Evolutionary conservation across 2,888 invertebrate genomes (phyloP), one percentile per base, ranked within the genome.

Genomic region (Thereva nobilitata): DNA sequence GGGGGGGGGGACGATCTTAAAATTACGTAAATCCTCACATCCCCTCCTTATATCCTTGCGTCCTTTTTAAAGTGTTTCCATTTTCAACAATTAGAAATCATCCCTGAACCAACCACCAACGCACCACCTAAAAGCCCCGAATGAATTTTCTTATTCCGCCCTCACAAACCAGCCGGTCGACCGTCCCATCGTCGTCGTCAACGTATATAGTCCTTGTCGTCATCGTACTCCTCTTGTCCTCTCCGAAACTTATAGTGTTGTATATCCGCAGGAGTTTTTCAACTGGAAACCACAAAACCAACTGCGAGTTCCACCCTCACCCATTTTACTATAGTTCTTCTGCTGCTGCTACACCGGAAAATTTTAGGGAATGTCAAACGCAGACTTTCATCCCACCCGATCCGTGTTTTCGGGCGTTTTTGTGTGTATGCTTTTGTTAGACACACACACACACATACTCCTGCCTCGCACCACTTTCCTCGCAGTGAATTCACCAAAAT

Each of bases 271-370:
- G 23, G 50, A 61, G 61, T 61, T 50, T 61, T 61, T 61, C 61
- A 50, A 61, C 61, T 61, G 50, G 40, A 61, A 61, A 61, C 61
- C 61, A 45, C 61, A 49, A 50, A 61, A 61, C 61, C 40, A 9
- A 49, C 12, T 49, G 41, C 40, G 41, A 41, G n/a, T 45, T 50
- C 34, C 12, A 40, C 10, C 41, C 50, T 50, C 50, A 38, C 45
- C 34, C 34, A 4, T 35, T 40, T 45, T 49, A 50, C 10, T n/a
- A n/a, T n/a, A n/a, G n/a, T n/a, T n/a, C n/a, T 49, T 10, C 23
- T 53, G 23, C 23, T 53, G 9, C 40, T 47, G 34, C 8, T 37
- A 41, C 49, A 50, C 50, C 23, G 23, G 23, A 23, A 23, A 23
- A 49, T 50, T 61, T 50, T 35, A 50, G 23, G 37, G 37, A 45